phyloP scores from a whole-genome alignment of 2,888 invertebrate species.

The Lamellibrachia satsuma region DNA sequence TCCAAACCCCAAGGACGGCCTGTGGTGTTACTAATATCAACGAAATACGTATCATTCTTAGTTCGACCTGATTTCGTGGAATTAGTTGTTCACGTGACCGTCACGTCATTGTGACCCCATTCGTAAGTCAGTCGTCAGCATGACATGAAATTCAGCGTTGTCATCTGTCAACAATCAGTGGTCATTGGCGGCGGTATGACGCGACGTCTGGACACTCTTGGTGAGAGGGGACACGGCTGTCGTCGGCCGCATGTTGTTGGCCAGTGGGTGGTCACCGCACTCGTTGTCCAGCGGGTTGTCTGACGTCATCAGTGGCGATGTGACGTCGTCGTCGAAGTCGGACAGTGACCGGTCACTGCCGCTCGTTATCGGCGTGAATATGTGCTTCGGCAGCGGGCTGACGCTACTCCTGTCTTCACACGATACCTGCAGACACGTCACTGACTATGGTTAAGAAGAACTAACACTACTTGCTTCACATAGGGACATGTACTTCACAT shows the following conservation, averaged over 20 bases:
- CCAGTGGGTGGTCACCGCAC: neutral
- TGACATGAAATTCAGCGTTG: neutral
- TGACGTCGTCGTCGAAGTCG: neutral
- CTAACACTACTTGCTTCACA: no score
- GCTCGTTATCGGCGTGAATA: neutral
- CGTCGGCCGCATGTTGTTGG: neutral
- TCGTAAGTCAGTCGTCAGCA: neutral
- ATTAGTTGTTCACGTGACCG: neutral
- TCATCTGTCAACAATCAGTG: neutral
- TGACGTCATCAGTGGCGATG: neutral
- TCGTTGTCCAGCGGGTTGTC: slow-evolving; percentile 6
- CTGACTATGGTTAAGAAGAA: neutral
- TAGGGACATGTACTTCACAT: no score
- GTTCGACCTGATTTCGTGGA: neutral
- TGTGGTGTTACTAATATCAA: neutral
- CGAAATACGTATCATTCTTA: neutral
- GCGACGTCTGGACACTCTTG: neutral
- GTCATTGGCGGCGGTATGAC: slow-evolving; percentile 12
- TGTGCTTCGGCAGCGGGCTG: neutral
- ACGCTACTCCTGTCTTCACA: neutral
- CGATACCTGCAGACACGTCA: neutral
- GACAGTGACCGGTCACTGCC: neutral
- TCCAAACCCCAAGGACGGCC: neutral
- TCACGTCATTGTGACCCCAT: neutral
- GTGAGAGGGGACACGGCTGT: neutral